Base-by-base conservation (phyloP, 2,113 vertebrate genomes). In the Salminus brasiliensis region DNA sequence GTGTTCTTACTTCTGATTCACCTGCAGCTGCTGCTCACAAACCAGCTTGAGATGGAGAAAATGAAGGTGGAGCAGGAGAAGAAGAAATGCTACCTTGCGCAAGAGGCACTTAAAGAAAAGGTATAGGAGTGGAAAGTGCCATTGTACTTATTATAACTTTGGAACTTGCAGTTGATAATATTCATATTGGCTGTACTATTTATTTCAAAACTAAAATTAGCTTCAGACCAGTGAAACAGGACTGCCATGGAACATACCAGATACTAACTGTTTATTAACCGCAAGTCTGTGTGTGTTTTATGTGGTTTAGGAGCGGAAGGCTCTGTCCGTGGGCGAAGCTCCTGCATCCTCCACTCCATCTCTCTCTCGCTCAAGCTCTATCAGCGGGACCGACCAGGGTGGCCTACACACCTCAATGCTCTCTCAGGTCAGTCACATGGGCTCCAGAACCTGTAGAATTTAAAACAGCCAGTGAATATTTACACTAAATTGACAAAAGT, bases 21-120 rank as follows among this genome's bases (percentile, higher is more conserved):
- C 21, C 18, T 74, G 52, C 67, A 99, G 98, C 88, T 89, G 1
- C 86, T 98, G 41, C 87, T 99, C 72, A 86, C 89, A 82, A 97
- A 95, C 91, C 98, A 99, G 72, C 87, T 99, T 82, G 98, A 99
- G 92, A 98, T 99, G 95, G 98, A 98, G 87, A 99, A 95, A 89
- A 95, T 98, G 95, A 98, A 96, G 89, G 95, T 96, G 85, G 98
- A 99, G 85, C 97, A 98, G 85, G 98, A 99, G 90, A 98, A 95
- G 88, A 99, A 98, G 90, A 99, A 97, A 86, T 94, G 88, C 68
- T 88, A 97, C 88, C 91, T 98, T 0, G 92, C 95, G 55, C 97
- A 98, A 87, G 98, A 99, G 91, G 91, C 95, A 41, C 88, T 95
- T 25, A 99, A 94, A 88, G 98, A 99, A 84, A 99, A 97, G 97